phyloP scores from a whole-genome alignment of 2,888 invertebrate species.

The Apodemia hepburni region DNA sequence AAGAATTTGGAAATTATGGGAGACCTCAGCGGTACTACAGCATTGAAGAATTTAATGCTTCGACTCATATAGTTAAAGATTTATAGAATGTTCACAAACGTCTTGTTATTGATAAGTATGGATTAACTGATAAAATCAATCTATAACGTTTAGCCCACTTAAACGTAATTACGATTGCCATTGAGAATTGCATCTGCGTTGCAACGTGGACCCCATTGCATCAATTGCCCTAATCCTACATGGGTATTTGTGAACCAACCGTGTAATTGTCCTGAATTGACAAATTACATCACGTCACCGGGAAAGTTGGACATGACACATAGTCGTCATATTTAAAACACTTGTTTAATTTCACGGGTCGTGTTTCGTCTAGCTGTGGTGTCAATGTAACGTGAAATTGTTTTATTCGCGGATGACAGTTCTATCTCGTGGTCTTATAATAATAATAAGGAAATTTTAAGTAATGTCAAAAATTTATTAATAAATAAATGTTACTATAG shows the following conservation, averaged over 20 bases:
- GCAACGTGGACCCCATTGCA: slow-evolving; percentile 51
- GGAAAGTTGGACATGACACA: slow-evolving; percentile 44
- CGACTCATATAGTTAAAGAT: neutral
- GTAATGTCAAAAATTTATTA: no score
- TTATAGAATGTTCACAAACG: neutral
- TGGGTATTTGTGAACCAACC: slow-evolving; percentile 45
- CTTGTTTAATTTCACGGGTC: slow-evolving; percentile 12
- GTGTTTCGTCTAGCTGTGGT: slow-evolving; percentile 8
- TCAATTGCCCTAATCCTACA: slow-evolving; percentile 48
- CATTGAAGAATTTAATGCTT: no score
- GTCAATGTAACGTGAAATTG: neutral
- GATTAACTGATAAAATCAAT: neutral
- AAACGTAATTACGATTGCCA: slow-evolving; percentile 41
- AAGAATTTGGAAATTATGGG: no score
- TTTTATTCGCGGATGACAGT: no score
- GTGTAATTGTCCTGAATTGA: slow-evolving; percentile 72
- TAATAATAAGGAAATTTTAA: no score
- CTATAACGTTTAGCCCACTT: slow-evolving; percentile 16
- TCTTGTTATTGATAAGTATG: neutral
- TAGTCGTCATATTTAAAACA: slow-evolving; percentile 13
- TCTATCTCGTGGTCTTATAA: no score
- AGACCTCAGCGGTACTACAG: no score
- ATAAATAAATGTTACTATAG: no score
- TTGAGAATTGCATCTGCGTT: slow-evolving; percentile 65
- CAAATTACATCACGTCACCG: slow-evolving; percentile 45